Percentiles rank a stretch among this genome's conserved stretches.
These are phyloP conservation scores for Heliconius nattereri DNA, from an alignment of 1,140 invertebrate species.

Conservation along the genomic window DNA sequence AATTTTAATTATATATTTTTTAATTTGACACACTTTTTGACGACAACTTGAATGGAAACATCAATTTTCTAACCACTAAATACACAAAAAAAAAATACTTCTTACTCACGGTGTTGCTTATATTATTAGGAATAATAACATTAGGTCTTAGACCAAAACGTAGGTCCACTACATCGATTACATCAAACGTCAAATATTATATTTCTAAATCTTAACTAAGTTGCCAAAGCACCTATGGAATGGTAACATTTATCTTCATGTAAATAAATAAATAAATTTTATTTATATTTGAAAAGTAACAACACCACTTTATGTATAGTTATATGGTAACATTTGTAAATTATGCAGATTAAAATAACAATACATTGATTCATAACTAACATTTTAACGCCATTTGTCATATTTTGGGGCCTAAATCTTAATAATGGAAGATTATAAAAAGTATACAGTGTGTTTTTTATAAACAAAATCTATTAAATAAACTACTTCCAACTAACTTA, in stretches of 20 bases:
- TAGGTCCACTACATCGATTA: not conserved
- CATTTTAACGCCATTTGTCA: slow-evolving; percentile 5
- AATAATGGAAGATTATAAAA: slow-evolving; percentile 5
- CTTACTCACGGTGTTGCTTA: not conserved
- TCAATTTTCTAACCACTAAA: not conserved
- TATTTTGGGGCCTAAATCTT: not conserved
- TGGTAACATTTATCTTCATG: slow-evolving; percentile 35
- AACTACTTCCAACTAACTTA: not conserved
- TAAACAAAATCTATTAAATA: not conserved
- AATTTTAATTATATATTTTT: not conserved
- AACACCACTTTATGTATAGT: slow-evolving; percentile 20
- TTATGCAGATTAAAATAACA: not conserved
- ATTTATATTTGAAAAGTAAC: slow-evolving; percentile 27
- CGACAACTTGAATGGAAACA: not conserved
- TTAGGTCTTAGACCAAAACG: slow-evolving; percentile 7
- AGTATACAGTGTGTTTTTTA: not conserved
- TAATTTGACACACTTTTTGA: not conserved
- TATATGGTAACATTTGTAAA: slow-evolving; percentile 16
- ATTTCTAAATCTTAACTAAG: not conserved
- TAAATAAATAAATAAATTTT: slow-evolving; percentile 30
- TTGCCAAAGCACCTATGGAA: slow-evolving; percentile 27
- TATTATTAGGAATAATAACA: not conserved
- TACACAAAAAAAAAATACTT: not conserved
- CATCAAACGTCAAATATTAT: not conserved
- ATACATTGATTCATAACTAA: not conserved